Base-by-base conservation (phyloP, 2,888 invertebrate genomes). In the Globia sparganii region DNA sequence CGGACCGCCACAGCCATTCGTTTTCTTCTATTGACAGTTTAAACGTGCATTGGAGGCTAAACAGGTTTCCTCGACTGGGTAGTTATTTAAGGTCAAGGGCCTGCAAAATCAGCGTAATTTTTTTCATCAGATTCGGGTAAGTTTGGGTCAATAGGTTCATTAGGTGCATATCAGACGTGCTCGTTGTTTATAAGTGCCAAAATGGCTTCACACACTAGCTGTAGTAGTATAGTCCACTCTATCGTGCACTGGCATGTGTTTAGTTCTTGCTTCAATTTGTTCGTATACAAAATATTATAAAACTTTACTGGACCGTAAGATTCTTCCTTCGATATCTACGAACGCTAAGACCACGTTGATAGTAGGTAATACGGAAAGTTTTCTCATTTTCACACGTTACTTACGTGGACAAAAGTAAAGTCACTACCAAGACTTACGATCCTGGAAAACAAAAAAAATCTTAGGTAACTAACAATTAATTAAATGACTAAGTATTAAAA, bases 331-430 rank as follows among this genome's bases (percentile, higher is more conserved):
- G 53, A 67, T 64, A 74, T 74, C 58, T 64, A n/a, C 49, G 46
- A 68, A 77, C 71, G 49, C 64, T 67, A 70, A 77, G 72, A 75
- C 61, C 76, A 67, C 58, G 76, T 68, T 72, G 76, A 76, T 85
- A 71, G 77, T 80, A n/a, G n/a, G n/a, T n/a, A 82, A 82, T 75
- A 73, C 56, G 62, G 56, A 82, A 84, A 84, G 72, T 83, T 85
- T 85, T 77, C 75, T 66, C 53, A 80, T 83, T 79, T 80, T 72
- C 65, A 77, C 75, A 58, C 77, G 79, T 68, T 71, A 62, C 61
- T 67, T 58, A 73, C 59, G 58, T 46, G 34, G 59, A 53, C 56
- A 73, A 64, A 46, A 75, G 43, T 66, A 65, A 75, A 56, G 34
- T 15, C 13, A 31, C 46, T 9, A 70, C n/a, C 31, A 34, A 75